Evolutionary conservation across 2,888 invertebrate genomes (phyloP).

Genomic region (Andrena minutula): DNA sequence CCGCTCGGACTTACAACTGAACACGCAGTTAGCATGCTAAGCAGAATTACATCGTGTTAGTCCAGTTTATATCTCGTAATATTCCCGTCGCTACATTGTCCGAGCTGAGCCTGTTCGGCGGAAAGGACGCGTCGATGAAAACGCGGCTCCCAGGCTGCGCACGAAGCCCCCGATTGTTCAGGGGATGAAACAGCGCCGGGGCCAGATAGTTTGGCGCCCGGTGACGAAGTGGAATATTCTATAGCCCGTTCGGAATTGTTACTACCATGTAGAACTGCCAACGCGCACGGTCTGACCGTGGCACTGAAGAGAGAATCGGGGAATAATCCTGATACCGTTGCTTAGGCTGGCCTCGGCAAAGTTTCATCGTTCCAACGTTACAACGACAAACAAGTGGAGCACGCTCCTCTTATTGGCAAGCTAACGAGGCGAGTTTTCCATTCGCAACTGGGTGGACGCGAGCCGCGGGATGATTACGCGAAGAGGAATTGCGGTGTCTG

Average conservation of each 20-base stretch:
- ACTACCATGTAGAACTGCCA: not conserved
- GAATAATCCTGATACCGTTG: not conserved
- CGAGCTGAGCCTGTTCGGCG: slow-evolving; percentile 17
- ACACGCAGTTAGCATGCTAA: slow-evolving; percentile 75
- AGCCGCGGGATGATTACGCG: slow-evolving; percentile 28
- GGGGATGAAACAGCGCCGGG: not conserved
- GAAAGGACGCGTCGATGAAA: slow-evolving; percentile 55
- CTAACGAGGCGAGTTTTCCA: not conserved
- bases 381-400: too few relatives aligned
- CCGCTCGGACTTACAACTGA: slow-evolving; percentile 69
- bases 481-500: slow-evolving; percentile 21
- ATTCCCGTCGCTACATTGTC: slow-evolving; percentile 50
- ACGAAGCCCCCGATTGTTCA: slow-evolving; percentile 45
- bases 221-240: slow-evolving; percentile 4
- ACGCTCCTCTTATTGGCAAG: not conserved
- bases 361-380: not conserved
- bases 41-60: slow-evolving; percentile 73
- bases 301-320: not conserved
- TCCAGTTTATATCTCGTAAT: slow-evolving; percentile 70
- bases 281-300: not conserved
- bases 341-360: not conserved
- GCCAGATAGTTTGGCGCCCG: slow-evolving; percentile 31
- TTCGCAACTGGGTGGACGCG: not conserved
- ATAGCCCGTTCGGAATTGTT: not conserved
- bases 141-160: slow-evolving; percentile 34